phyloP scores from a whole-genome alignment of 2,797 vertebrate species.

The Muscicapa comitata region DNA sequence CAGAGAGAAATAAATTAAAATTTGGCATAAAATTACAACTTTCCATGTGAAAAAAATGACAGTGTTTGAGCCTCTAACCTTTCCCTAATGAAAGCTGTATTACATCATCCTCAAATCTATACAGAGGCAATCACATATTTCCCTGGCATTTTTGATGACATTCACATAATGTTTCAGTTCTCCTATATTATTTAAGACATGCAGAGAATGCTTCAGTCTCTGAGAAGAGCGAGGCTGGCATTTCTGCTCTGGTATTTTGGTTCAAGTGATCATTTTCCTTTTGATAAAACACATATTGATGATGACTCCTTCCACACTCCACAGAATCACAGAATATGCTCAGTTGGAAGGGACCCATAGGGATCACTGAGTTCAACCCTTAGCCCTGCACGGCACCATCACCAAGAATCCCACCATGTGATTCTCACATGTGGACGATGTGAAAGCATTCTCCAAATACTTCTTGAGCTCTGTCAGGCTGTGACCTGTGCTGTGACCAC shows the following conservation, averaged over 20 bases:
- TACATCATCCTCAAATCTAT: neutral
- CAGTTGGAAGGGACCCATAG: neutral
- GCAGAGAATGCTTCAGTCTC: neutral
- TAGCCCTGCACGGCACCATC: neutral
- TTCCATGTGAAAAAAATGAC: neutral
- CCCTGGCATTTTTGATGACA: neutral
- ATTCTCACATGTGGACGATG: neutral
- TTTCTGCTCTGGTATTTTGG: neutral
- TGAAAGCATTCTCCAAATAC: neutral
- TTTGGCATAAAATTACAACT: neutral
- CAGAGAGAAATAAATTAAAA: constrained; percentile 13
- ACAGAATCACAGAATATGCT: neutral
- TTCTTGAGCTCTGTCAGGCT: neutral
- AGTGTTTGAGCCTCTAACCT: neutral
- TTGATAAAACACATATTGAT: neutral
- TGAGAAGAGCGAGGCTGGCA: neutral
- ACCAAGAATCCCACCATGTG: neutral
- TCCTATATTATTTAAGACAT: neutral
- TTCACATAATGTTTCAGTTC: neutral
- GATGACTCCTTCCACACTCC: neutral
- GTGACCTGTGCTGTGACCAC: neutral
- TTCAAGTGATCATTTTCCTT: neutral
- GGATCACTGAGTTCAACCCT: neutral
- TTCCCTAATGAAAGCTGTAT: neutral
- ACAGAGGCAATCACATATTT: neutral